Percentiles rank a stretch among this genome's conserved stretches.
Conservation (phyloP, 2,888 invertebrate species). For the Eupithecia subumbrata region DNA sequence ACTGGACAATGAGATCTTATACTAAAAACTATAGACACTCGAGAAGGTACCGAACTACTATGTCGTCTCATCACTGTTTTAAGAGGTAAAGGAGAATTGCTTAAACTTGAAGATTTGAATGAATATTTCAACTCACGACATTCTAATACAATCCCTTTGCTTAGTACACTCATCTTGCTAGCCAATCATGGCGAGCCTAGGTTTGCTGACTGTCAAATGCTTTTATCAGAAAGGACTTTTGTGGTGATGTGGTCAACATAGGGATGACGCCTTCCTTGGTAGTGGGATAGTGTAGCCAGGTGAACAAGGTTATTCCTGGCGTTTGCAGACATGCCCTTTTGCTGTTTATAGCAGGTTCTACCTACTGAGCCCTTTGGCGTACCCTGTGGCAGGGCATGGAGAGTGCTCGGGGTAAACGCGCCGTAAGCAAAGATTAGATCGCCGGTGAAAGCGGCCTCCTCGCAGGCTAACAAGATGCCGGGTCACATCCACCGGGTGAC, state of each 20-base stretch:
- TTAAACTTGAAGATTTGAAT: not conserved
- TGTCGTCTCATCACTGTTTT: not conserved
- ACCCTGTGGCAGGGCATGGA: constrained; percentile 20
- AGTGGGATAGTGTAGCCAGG: not conserved
- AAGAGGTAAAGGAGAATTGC: not conserved
- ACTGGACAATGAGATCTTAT: not conserved
- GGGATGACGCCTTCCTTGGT: not conserved
- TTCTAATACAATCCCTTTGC: not conserved
- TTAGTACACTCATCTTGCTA: not conserved
- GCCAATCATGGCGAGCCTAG: not conserved
- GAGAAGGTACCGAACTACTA: not conserved
- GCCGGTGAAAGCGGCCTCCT: constrained; percentile 28
- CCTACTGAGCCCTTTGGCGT: not conserved
- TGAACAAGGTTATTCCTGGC: not conserved
- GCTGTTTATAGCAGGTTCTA: not conserved
- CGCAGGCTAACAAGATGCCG: constrained; percentile 30
- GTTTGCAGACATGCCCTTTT: not conserved
- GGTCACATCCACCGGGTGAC: not conserved
- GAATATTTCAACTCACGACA: not conserved
- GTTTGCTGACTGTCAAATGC: not conserved
- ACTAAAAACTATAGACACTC: not conserved
- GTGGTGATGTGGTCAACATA: not conserved
- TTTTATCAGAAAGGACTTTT: not conserved
- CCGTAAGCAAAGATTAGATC: constrained; percentile 36
- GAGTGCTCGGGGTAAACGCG: constrained; percentile 33